Evolutionary conservation across 2,888 invertebrate genomes (phyloP).

Genomic region (Ophioninae sp.): DNA sequence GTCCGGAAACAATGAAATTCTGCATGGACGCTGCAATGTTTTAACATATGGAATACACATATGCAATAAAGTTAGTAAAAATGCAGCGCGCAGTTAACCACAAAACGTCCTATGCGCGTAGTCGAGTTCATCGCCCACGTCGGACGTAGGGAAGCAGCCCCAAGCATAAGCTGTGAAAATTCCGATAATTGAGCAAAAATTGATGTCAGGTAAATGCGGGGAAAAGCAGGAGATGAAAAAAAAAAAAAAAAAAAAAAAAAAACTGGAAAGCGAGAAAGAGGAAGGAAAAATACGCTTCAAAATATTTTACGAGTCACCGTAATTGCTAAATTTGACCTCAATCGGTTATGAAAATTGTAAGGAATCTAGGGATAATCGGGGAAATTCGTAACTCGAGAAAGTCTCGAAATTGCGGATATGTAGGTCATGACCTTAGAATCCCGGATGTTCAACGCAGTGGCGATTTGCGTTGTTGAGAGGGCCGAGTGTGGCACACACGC

Average conservation of each 20-base stretch:
- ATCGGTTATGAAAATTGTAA: slow-evolving; percentile 36
- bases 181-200: slow-evolving; percentile 36
- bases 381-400: neutral
- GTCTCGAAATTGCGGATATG: slow-evolving; percentile 7
- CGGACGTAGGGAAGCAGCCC: neutral
- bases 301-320: slow-evolving; percentile 11
- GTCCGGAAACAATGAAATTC: no score
- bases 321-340: slow-evolving; percentile 41
- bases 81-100: neutral
- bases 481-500: slow-evolving; percentile 3
- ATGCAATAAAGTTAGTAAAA: neutral
- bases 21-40: no score
- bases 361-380: slow-evolving; percentile 15
- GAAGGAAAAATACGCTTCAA: slow-evolving; percentile 16
- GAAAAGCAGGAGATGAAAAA: slow-evolving; percentile 1
- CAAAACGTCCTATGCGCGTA: slow-evolving; percentile 3
- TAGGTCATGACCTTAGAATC: slow-evolving; percentile 28
- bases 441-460: slow-evolving; percentile 23
- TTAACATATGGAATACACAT: no score
- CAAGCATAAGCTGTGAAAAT: slow-evolving; percentile 23
- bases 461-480: slow-evolving; percentile 24
- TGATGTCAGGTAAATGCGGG: slow-evolving; percentile 16
- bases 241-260: slow-evolving; percentile 38
- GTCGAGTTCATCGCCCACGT: slow-evolving; percentile 7
- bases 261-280: slow-evolving; percentile 39